Evolutionary conservation across 2,888 invertebrate species (phyloP).

Genomic region (Melinaea menophilus): DNA sequence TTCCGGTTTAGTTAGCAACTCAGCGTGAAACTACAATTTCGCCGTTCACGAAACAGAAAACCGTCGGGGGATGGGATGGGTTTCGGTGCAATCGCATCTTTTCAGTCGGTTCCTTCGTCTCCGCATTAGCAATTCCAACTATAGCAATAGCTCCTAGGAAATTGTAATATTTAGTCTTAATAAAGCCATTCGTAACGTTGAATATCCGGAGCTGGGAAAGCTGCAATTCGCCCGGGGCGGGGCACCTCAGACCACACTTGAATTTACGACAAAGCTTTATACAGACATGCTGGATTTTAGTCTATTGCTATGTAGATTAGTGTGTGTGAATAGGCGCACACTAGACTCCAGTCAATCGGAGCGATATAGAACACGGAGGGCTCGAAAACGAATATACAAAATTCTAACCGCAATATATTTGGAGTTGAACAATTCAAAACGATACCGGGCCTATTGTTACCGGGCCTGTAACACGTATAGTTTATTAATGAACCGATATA

Average conservation of each 20-base stretch:
- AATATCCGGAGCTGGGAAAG: slow-evolving; percentile 64
- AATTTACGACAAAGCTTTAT: slow-evolving; percentile 59
- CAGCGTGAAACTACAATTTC: slow-evolving; percentile 65
- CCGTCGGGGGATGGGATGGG: slow-evolving; percentile 42
- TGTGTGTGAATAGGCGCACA: slow-evolving; percentile 30
- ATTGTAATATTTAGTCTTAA: slow-evolving; percentile 75
- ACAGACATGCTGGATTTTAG: slow-evolving; percentile 38
- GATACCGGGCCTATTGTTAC: slow-evolving; percentile 53
- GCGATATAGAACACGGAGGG: slow-evolving; percentile 35
- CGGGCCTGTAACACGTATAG: slow-evolving; percentile 53
- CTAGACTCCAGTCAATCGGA: slow-evolving; percentile 34
- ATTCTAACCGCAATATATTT: slow-evolving; percentile 56
- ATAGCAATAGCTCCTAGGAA: slow-evolving; percentile 65
- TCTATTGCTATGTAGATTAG: slow-evolving; percentile 31
- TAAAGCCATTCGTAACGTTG: slow-evolving; percentile 71
- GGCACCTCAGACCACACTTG: slow-evolving; percentile 41
- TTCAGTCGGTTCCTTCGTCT: slow-evolving; percentile 59
- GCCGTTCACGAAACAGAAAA: slow-evolving; percentile 65
- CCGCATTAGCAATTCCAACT: slow-evolving; percentile 70
- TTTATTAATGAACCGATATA: slow-evolving; percentile 57
- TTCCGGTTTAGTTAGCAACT: slow-evolving; percentile 50
- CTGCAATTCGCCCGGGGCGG: slow-evolving; percentile 53
- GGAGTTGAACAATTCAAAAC: slow-evolving; percentile 50
- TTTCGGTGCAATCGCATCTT: slow-evolving; percentile 64
- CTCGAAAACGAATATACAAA: slow-evolving; percentile 40